Evolutionary conservation across 1,140 invertebrate genomes (phyloP), one percentile per base, ranked within the genome.

Genomic region (Calosoma granatense): DNA sequence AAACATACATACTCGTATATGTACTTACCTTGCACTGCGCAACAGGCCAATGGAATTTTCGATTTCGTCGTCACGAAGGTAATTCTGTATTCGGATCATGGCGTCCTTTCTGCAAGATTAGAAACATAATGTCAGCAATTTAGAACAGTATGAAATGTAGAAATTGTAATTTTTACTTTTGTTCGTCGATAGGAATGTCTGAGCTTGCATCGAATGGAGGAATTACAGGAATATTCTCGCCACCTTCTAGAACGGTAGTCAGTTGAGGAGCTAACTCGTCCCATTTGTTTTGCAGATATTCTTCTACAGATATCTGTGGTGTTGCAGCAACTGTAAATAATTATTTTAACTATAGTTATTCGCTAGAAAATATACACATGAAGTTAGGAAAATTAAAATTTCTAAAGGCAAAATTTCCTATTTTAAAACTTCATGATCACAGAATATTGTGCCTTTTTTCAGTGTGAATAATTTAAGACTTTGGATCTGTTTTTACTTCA

Each of bases 161-260:
- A 6, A 4, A 30, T 6, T 6, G 17, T 6, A 14, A 53, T 9
- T 72, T 74, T 72, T 74, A 92, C 89, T 91, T 94, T 76, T 96
- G 93, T 65, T 94, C 85, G 63, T 95, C 91, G 56, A 94, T 85
- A 15, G 83, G 76, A 17, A 81, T 77, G 56, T 94, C 90, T 11
- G 86, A 86, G 3, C 88, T 81, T 1, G 90, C 87, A 78, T 96
- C 92, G 70, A 94, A 96, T 1, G 92, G 92, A 43, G 86, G 75
- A 55, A 86, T 78, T 68, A 80, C 80, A 17, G 82, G 76, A 64
- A 85, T 74, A 55, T 69, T 69, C 36, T 70, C 66, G 58, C 72
- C 75, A 56, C 73, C 77, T 60, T 81, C 75, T 51, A 95, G 72
- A n/a, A 90, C 75, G 17, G 78, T 76, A 20, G 85, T 85, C 47